Evolutionary conservation across 1,140 invertebrate species (phyloP).

Genomic region (Drosophila rhopaloa): DNA sequence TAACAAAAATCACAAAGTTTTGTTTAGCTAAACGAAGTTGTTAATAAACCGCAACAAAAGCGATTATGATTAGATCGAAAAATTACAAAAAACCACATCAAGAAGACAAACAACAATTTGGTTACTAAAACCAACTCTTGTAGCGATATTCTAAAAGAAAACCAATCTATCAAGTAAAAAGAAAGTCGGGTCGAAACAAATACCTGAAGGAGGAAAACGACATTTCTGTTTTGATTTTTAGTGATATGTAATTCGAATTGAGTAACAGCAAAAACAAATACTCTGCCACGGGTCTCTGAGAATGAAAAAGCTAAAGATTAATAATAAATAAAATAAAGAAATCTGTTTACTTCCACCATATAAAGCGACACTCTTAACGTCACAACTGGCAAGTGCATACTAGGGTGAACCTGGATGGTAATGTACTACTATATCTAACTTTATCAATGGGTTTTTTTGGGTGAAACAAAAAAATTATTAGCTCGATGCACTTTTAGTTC

Average conservation of each 20-base stretch:
- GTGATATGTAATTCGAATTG: conserved; percentile 74
- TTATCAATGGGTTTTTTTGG: too few relatives aligned
- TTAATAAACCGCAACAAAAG: conserved; percentile 17
- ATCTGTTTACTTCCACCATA: conserved; percentile 81
- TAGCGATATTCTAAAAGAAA: conserved; percentile 80
- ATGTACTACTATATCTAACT: not conserved
- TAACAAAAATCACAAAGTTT: conserved; percentile 48
- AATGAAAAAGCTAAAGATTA: conserved; percentile 66
- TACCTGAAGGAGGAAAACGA: conserved; percentile 23
- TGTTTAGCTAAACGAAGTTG: conserved; percentile 53
- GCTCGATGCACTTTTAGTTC: too few relatives aligned
- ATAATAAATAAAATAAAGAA: conserved; percentile 80
- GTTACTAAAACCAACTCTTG: conserved; percentile 62
- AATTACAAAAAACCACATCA: conserved; percentile 44
- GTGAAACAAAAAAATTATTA: too few relatives aligned
- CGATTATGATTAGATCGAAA: conserved; percentile 44
- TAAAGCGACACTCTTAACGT: conserved; percentile 17
- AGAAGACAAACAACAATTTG: conserved; percentile 51
- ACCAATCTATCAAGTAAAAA: conserved; percentile 50
- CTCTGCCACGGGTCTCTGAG: conserved; percentile 75
- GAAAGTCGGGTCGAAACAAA: conserved; percentile 31
- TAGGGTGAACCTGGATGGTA: conserved; percentile 3
- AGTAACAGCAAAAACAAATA: conserved; percentile 47
- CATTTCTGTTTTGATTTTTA: conserved; percentile 74
- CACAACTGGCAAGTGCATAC: not conserved